Evolutionary conservation across 2,113 vertebrate species (phyloP).

Genomic region (Tetraodon nigroviridis): DNA sequence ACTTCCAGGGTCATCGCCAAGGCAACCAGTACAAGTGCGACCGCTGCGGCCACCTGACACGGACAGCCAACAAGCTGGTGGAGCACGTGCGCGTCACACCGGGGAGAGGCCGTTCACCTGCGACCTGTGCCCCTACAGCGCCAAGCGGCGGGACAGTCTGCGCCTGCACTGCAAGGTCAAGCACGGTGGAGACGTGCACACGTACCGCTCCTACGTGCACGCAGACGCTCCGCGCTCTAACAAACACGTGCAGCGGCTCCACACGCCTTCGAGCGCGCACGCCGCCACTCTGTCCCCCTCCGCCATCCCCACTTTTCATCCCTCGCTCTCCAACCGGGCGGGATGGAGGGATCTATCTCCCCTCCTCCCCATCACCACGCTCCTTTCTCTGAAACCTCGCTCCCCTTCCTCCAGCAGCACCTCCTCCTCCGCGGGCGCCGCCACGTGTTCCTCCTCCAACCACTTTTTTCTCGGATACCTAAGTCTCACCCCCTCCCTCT

Average conservation of each 20-base stretch:
- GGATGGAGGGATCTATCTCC: constrained; percentile 92
- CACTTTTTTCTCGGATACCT: constrained; percentile 95
- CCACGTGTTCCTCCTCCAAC: constrained; percentile 80
- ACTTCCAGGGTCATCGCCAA: constrained; percentile 94
- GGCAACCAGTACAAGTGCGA: constrained; percentile 99
- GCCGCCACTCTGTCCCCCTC: constrained; percentile 30
- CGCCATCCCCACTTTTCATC: constrained; percentile 70
- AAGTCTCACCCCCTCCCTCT: constrained; percentile 84
- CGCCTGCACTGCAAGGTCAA: constrained; percentile 98
- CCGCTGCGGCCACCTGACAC: constrained; percentile 97
- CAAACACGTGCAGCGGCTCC: constrained; percentile 69
- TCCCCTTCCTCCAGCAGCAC: constrained; percentile 42
- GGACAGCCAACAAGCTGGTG: constrained; percentile 98
- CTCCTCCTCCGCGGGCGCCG: constrained; percentile 54
- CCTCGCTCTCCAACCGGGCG: constrained; percentile 76
- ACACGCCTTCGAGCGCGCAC: constrained; percentile 28
- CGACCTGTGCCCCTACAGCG: constrained; percentile 98
- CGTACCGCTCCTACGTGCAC: constrained; percentile 54
- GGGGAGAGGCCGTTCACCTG: constrained; percentile 98
- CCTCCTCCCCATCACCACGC: constrained; percentile 91
- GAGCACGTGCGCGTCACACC: constrained; percentile 98
- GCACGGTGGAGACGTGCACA: constrained; percentile 70
- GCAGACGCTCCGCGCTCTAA: constrained; percentile 64
- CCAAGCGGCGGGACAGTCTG: constrained; percentile 99
- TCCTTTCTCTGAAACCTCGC: constrained; percentile 71